Percentiles rank a stretch among this genome's conserved stretches.
Evolutionary conservation across 2,113 vertebrate species (phyloP).

Genomic region (Petroica traversi): DNA sequence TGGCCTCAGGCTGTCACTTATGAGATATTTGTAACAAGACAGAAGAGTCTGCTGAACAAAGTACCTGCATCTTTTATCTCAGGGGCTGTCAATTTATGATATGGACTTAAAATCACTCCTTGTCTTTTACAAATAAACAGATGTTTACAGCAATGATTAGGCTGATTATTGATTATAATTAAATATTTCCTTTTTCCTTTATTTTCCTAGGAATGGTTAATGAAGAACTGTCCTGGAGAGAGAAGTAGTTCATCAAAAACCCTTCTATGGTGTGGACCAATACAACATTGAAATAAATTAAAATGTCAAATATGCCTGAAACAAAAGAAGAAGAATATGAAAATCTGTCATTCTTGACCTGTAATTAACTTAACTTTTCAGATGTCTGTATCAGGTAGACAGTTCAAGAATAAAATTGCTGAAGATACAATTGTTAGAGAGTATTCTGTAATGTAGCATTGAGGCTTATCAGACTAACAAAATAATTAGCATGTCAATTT

Average conservation of each 20-base stretch:
- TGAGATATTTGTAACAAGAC: constrained; percentile 26
- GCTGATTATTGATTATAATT: not conserved
- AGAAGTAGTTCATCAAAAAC: not conserved
- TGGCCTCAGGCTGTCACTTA: not conserved
- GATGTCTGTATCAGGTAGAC: not conserved
- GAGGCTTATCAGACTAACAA: not conserved
- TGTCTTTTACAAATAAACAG: not conserved
- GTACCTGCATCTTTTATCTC: not conserved
- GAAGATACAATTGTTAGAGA: not conserved
- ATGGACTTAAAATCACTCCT: not conserved
- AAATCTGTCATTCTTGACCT: not conserved
- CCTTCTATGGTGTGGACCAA: not conserved
- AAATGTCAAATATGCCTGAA: not conserved
- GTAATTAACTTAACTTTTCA: not conserved
- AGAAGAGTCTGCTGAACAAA: not conserved
- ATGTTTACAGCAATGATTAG: not conserved
- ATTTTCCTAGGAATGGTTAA: not conserved
- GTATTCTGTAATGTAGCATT: not conserved
- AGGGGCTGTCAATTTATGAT: not conserved
- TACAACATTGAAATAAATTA: not conserved
- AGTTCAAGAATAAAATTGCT: not conserved
- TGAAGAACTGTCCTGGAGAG: not conserved
- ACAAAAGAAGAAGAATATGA: not conserved
- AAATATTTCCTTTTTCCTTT: not conserved
- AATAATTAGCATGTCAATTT: not conserved